Percentiles rank a stretch among this genome's conserved stretches.
These are phyloP conservation scores for Pseudorectes ferrugineus DNA, from an alignment of 2,113 vertebrate species.

Conservation along the genomic window DNA sequence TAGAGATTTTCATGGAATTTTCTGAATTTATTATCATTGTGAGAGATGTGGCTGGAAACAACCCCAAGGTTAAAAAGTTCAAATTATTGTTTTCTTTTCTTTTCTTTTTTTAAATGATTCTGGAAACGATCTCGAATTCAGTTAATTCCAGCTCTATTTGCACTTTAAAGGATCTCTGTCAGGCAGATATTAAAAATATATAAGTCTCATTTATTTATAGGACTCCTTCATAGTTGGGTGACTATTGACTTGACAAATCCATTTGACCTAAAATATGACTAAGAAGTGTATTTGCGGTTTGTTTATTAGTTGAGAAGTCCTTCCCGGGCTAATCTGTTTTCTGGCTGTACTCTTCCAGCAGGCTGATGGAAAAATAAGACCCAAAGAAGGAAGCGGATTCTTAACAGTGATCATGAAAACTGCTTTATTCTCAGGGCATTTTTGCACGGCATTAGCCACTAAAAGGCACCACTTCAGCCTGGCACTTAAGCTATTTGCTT, in stretches of 20 bases:
- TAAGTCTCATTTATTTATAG: conserved; percentile 32
- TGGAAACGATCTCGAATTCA: not conserved
- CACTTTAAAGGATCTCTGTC: not conserved
- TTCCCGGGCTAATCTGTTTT: not conserved
- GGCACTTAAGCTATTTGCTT: conserved; percentile 10
- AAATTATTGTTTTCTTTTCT: not conserved
- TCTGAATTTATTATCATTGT: conserved; percentile 4
- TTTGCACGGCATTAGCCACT: conserved; percentile 29
- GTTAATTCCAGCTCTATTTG: not conserved
- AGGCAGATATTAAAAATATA: not conserved
- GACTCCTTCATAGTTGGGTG: not conserved
- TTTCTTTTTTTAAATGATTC: not conserved
- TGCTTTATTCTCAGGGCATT: conserved; percentile 6
- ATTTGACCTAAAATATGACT: conserved; percentile 8
- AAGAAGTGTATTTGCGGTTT: not conserved
- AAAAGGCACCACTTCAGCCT: conserved; percentile 1
- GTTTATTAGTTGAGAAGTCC: not conserved
- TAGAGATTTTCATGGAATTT: not conserved
- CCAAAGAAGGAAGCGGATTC: conserved; percentile 14
- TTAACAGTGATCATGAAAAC: not conserved
- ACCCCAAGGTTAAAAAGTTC: conserved; percentile 1
- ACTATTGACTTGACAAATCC: conserved; percentile 20
- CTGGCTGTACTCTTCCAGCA: not conserved
- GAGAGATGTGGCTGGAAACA: not conserved
- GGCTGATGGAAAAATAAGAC: conserved; percentile 9